A percentile compares a stretch with the other conserved stretches of the same genome.
Evolutionary conservation across 2,888 invertebrate genomes (phyloP).

Genomic region (Gasteruption jaculator): DNA sequence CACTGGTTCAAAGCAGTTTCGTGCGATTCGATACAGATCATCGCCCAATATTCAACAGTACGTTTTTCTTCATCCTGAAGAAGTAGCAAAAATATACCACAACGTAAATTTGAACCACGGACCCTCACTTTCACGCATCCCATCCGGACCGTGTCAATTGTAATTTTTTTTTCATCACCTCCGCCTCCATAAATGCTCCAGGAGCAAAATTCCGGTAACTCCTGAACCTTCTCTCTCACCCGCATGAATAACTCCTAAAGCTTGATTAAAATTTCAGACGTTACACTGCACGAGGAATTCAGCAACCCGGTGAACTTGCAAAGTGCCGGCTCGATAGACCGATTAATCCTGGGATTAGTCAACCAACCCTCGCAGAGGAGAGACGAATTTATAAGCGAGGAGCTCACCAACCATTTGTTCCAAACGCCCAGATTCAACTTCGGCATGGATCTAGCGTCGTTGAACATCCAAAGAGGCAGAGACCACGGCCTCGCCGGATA

Average conservation of each 20-base stretch:
- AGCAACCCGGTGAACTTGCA: conserved; percentile 63
- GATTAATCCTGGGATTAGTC: conserved; percentile 71
- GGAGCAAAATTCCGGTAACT: too few relatives aligned
- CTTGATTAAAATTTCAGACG: too few relatives aligned
- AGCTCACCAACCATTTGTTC: conserved; percentile 79
- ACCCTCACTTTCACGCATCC: too few relatives aligned
- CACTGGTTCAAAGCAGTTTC: conserved; percentile 76
- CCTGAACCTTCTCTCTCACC: too few relatives aligned
- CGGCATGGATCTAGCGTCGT: conserved; percentile 82
- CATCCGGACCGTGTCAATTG: too few relatives aligned
- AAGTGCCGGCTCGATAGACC: conserved; percentile 74
- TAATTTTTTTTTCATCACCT: too few relatives aligned
- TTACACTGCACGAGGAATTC: conserved; percentile 74
- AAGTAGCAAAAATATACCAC: too few relatives aligned
- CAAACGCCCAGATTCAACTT: conserved; percentile 68
- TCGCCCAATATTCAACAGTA: conserved; percentile 67
- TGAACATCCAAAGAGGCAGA: conserved; percentile 81
- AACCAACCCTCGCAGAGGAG: conserved; percentile 74
- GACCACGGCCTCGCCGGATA: conserved; percentile 84
- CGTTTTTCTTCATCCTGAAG: conserved; percentile 52
- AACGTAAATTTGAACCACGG: too few relatives aligned
- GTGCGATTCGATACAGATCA: conserved; percentile 69
- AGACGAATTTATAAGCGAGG: conserved; percentile 77
- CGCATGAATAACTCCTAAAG: too few relatives aligned
- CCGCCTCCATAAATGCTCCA: too few relatives aligned